Conservation (phyloP, 2,113 vertebrate genomes). For the Protomyctophum bolini region DNA sequence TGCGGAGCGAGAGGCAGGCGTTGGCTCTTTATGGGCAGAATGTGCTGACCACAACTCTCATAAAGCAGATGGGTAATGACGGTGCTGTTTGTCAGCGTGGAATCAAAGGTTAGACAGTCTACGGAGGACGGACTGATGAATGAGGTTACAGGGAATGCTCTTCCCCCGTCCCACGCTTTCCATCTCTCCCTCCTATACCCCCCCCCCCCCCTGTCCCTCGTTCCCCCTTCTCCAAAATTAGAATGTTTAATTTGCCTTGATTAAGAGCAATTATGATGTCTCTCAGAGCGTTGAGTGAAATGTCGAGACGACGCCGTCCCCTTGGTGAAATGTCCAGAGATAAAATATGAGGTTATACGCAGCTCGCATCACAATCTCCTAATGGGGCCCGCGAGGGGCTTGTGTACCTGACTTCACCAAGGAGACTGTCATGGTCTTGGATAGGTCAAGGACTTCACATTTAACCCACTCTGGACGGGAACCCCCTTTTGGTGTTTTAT, state of each 20-base stretch:
- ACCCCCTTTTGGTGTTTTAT: no score
- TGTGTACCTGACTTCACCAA: constrained; percentile 53
- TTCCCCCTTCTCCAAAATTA: constrained; percentile 67
- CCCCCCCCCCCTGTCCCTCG: constrained; percentile 60
- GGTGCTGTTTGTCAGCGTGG: constrained; percentile 75
- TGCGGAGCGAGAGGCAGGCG: constrained; percentile 43
- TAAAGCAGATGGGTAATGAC: constrained; percentile 82
- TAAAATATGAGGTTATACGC: constrained; percentile 61
- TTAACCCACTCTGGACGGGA: no score
- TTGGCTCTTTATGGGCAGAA: constrained; percentile 61
- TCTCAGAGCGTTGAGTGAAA: constrained; percentile 74
- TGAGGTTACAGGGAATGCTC: constrained; percentile 76
- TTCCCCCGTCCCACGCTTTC: constrained; percentile 24
- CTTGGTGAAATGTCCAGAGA: constrained; percentile 68
- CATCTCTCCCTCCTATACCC: constrained; percentile 40
- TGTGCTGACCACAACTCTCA: constrained; percentile 67
- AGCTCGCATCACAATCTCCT: constrained; percentile 73
- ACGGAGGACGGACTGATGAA: constrained; percentile 75
- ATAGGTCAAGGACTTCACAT: constrained; percentile 53
- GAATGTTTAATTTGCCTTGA: constrained; percentile 81
- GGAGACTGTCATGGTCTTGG: constrained; percentile 42
- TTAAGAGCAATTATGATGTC: constrained; percentile 82
- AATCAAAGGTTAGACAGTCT: constrained; percentile 80
- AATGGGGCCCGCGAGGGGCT: constrained; percentile 64
- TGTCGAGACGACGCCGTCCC: constrained; percentile 70